These are phyloP conservation scores for Noctua janthina DNA, from an alignment of 2,888 invertebrate genomes.

Conservation along the genomic window DNA sequence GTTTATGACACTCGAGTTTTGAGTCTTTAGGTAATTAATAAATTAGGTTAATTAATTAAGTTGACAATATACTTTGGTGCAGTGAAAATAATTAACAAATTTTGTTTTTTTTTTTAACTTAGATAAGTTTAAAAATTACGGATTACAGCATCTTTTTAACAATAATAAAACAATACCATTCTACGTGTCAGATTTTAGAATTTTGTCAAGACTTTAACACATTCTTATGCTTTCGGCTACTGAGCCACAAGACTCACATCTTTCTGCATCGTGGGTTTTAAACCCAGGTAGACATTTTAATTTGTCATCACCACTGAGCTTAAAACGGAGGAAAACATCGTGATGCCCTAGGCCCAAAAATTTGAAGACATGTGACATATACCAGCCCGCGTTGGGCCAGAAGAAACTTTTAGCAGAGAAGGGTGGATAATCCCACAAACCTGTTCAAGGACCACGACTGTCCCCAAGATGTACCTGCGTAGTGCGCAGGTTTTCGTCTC, in stretches of 20 bases:
- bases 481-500: not conserved
- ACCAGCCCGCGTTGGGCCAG: not conserved
- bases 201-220: not conserved
- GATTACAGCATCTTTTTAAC: not conserved
- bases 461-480: not conserved
- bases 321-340: not conserved
- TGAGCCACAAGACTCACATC: not conserved
- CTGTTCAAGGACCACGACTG: not conserved
- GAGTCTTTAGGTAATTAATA: slow-evolving; percentile 26
- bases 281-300: not conserved
- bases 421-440: not conserved
- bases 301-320: not conserved
- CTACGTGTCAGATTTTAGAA: not conserved
- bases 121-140: not conserved
- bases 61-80: not conserved
- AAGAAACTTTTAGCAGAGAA: not conserved
- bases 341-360: not conserved
- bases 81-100: too few relatives aligned
- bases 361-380: not conserved
- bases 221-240: not conserved
- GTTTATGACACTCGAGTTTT: slow-evolving; percentile 37
- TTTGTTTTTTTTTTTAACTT: not conserved
- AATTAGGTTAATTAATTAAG: slow-evolving; percentile 39
- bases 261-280: not conserved
- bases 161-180: not conserved